phyloP scores from a whole-genome alignment of 2,797 vertebrate species.

The Allobates femoralis region DNA sequence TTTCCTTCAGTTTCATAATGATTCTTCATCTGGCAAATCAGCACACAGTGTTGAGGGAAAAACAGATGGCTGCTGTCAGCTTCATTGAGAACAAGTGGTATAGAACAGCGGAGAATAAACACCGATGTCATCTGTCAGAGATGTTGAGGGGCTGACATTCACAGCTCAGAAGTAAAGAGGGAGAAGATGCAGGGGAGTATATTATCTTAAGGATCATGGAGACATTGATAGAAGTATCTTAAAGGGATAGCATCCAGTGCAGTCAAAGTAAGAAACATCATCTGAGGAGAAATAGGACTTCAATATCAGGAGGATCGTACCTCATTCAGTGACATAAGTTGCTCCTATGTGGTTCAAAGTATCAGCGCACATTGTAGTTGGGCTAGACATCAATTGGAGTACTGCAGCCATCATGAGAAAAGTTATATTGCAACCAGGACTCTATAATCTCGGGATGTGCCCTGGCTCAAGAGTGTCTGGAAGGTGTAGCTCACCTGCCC shows the following conservation, averaged over 20 bases:
- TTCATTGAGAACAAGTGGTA: slow-evolving; percentile 26
- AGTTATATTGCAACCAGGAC: too few species aligned
- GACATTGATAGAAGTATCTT: background rate
- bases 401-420: too few species aligned
- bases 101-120: slow-evolving; percentile 18
- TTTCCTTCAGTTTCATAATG: background rate
- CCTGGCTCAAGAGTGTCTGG: too few species aligned
- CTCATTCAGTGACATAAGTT: background rate
- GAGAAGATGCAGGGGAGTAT: background rate
- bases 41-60: background rate
- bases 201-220: background rate
- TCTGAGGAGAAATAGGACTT: background rate
- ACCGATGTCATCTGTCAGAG: slow-evolving; percentile 2
- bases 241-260: background rate
- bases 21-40: background rate
- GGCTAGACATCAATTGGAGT: too few species aligned
- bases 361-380: background rate
- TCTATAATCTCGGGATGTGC: too few species aligned
- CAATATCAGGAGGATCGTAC: background rate
- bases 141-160: background rate
- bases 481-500: too few species aligned
- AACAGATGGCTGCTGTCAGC: background rate
- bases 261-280: background rate
- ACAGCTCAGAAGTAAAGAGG: background rate
- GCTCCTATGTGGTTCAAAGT: background rate